Conservation (phyloP, 1,140 invertebrate species). For the Drosophila ficusphila region DNA sequence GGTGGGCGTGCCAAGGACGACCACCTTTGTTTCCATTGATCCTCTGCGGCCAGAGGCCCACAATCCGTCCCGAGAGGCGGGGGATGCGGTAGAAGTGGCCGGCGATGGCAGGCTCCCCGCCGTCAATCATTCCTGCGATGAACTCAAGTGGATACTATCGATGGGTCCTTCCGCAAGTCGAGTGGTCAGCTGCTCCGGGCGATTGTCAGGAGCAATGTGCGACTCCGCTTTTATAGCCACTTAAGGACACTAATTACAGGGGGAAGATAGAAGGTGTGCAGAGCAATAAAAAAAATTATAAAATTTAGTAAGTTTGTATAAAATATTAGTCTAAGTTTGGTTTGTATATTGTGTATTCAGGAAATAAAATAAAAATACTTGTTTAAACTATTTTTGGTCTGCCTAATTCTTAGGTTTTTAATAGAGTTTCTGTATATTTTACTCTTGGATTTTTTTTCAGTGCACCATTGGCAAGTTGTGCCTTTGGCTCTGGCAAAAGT, state of each 20-base stretch:
- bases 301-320: background rate
- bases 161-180: constrained; percentile 7
- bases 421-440: no score
- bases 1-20: constrained; percentile 33
- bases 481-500: constrained; percentile 59
- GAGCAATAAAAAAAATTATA: background rate
- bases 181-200: constrained; percentile 39
- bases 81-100: constrained; percentile 67
- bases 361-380: no score
- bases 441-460: background rate
- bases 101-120: constrained; percentile 36
- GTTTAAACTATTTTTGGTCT: no score
- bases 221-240: constrained; percentile 53
- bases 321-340: no score
- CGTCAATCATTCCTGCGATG: constrained; percentile 43
- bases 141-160: constrained; percentile 36
- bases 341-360: no score
- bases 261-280: background rate
- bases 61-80: constrained; percentile 56
- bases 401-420: no score
- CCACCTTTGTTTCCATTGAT: background rate
- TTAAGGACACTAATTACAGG: constrained; percentile 28
- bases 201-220: constrained; percentile 30
- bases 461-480: constrained; percentile 2
- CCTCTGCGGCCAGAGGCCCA: constrained; percentile 68